These are phyloP conservation scores for Andrena praecox DNA, from an alignment of 2,888 invertebrate species.

Conservation along the genomic window DNA sequence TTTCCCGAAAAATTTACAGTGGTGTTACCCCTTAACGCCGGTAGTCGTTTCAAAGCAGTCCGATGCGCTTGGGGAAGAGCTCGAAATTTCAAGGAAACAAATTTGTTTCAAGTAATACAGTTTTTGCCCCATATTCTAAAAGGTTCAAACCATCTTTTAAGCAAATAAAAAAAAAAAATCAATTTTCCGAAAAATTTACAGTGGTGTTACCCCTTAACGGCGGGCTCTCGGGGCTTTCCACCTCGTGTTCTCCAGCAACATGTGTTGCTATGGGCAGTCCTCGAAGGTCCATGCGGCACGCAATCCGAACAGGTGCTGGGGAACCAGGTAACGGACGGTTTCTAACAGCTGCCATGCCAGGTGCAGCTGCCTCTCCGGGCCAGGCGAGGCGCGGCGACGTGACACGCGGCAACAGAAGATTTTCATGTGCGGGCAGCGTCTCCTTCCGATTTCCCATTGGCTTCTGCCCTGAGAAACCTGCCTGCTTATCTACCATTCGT, in stretches of 20 bases:
- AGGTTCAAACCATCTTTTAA: too few species aligned
- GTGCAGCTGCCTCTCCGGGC: slow-evolving; percentile 73
- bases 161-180: too few species aligned
- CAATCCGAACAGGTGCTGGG: slow-evolving; percentile 82
- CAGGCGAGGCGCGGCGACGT: slow-evolving; percentile 11
- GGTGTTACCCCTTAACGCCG: too few species aligned
- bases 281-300: slow-evolving; percentile 74
- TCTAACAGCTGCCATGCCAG: slow-evolving; percentile 83
- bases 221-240: slow-evolving; percentile 17
- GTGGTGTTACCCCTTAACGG: too few species aligned
- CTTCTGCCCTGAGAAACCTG: not conserved
- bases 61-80: too few species aligned
- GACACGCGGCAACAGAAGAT: slow-evolving; percentile 59
- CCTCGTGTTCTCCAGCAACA: slow-evolving; percentile 58
- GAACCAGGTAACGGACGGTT: slow-evolving; percentile 81
- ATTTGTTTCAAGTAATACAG: too few species aligned
- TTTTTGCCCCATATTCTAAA: too few species aligned
- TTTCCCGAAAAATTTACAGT: too few species aligned
- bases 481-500: not conserved
- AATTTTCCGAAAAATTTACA: too few species aligned
- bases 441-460: slow-evolving; percentile 36
- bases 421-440: slow-evolving; percentile 58
- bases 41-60: too few species aligned
- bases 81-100: too few species aligned
- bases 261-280: slow-evolving; percentile 81